Conservation (phyloP, 1,140 invertebrate species). For the Drosophila persimilis region DNA sequence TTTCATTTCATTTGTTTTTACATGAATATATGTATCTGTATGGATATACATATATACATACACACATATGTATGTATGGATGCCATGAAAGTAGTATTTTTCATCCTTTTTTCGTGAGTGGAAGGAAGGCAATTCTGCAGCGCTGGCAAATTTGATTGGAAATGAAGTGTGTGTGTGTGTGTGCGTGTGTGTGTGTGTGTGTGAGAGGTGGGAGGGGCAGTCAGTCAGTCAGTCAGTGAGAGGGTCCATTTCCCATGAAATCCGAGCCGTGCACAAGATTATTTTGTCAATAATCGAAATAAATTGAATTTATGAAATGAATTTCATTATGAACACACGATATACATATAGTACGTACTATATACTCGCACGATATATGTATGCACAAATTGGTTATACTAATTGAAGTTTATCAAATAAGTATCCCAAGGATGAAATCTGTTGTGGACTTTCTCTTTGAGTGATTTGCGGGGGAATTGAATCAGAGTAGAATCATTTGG, state of each 20-base stretch:
- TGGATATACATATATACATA: background rate
- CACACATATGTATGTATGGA: no score
- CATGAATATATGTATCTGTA: slow-evolving; percentile 16
- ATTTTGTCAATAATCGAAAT: slow-evolving; percentile 80
- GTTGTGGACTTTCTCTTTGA: background rate
- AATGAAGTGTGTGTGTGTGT: slow-evolving; percentile 57
- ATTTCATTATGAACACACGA: slow-evolving; percentile 59
- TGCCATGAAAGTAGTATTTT: background rate
- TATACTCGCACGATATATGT: slow-evolving; percentile 26
- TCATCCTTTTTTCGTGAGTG: slow-evolving; percentile 27
- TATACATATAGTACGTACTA: no score
- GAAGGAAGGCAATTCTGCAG: slow-evolving; percentile 52
- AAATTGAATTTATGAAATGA: slow-evolving; percentile 81
- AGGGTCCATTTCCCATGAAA: slow-evolving; percentile 14
- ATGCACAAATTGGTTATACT: slow-evolving; percentile 62
- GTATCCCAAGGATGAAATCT: background rate
- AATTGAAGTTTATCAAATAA: slow-evolving; percentile 68
- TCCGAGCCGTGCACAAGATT: slow-evolving; percentile 64
- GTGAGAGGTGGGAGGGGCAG: background rate
- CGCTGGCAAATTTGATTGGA: slow-evolving; percentile 77
- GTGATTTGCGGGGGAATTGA: slow-evolving; percentile 30
- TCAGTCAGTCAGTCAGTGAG: slow-evolving; percentile 1
- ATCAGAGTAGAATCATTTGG: slow-evolving; percentile 5
- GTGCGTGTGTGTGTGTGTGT: slow-evolving; percentile 33
- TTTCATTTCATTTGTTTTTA: slow-evolving; percentile 55